Base-by-base conservation (phyloP, 2,888 invertebrate species). In the Dendrolimus houi region DNA sequence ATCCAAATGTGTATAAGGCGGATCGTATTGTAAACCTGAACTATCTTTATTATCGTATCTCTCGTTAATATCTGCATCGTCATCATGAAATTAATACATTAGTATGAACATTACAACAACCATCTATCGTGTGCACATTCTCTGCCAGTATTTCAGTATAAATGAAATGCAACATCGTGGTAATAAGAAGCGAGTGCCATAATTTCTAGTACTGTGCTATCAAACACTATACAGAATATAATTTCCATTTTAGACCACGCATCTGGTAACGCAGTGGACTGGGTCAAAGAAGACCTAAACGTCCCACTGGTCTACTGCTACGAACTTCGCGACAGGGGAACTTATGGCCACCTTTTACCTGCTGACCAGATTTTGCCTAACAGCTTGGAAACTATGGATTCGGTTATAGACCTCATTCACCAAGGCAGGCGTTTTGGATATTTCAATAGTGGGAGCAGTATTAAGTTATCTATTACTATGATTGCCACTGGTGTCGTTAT, bases 311-410 rank as follows among this genome's bases (percentile, higher is more conserved):
- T 79, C 1, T 85, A 80, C 67, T 80, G 80, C 60, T 85, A 81
- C 9, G 86, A 86, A 56, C 79, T 95, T 1, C 81, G 94, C 1
- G 94, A 94, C 66, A 83, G 70, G 0, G 94, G 94, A 0, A 62
- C 64, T 1, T 81, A 86, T 64, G 94, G 94, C 0, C 94, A 94
- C 77, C 56, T 93, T 0, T 81, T 95, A 1, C 94, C 94, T 0
- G 68, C 89, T 1, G 81, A 87, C 0, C 89, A 93, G 73, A 94
- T 94, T 59, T 77, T 90, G 42, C 91, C 92, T 3, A 89, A 87
- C 6, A 85, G 81, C 17, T 64, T 81, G 57, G 93, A 93, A 76
- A 88, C 91, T 1, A 78, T 92, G 70, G 92, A 92, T 64, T 90
- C 92, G 0, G 59, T 91, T 0, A n/a, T 90, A 1, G 84, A 83